Conservation (phyloP, 2,113 vertebrate genomes). For the Zapornia atra region DNA sequence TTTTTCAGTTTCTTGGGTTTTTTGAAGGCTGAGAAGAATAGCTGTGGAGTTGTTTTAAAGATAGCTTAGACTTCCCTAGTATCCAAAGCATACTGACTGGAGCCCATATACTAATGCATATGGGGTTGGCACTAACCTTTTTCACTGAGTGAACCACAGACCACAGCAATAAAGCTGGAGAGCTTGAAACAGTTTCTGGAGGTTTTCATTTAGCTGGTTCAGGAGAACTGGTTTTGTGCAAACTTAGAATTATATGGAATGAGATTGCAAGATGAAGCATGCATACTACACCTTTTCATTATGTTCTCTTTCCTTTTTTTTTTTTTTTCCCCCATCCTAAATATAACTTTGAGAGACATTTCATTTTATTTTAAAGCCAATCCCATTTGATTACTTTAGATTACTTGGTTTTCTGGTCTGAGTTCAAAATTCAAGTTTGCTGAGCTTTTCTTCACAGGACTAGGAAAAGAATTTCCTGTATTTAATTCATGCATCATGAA, state of each 20-base stretch:
- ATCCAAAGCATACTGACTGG: neutral
- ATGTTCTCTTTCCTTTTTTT: neutral
- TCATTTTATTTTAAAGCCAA: neutral
- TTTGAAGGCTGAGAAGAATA: neutral
- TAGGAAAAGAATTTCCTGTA: neutral
- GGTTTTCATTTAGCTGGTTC: constrained; percentile 26
- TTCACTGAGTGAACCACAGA: constrained; percentile 22
- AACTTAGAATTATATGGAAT: constrained; percentile 48
- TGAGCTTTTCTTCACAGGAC: neutral
- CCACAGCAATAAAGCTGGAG: neutral
- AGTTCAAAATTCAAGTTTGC: neutral
- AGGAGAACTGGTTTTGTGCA: neutral
- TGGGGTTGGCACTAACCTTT: neutral
- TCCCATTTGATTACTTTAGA: neutral
- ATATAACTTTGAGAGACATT: constrained; percentile 27
- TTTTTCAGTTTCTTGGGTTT: neutral
- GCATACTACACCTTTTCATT: constrained; percentile 63
- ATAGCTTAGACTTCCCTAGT: neutral
- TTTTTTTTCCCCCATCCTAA: neutral
- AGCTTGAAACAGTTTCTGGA: constrained; percentile 6
- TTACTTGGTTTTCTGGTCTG: neutral
- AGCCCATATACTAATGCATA: neutral
- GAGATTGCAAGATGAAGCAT: constrained; percentile 49
- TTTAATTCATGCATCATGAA: neutral
- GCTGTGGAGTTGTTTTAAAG: constrained; percentile 10